phyloP scores from a whole-genome alignment of 2,113 vertebrate species.

The Panthera tigris region DNA sequence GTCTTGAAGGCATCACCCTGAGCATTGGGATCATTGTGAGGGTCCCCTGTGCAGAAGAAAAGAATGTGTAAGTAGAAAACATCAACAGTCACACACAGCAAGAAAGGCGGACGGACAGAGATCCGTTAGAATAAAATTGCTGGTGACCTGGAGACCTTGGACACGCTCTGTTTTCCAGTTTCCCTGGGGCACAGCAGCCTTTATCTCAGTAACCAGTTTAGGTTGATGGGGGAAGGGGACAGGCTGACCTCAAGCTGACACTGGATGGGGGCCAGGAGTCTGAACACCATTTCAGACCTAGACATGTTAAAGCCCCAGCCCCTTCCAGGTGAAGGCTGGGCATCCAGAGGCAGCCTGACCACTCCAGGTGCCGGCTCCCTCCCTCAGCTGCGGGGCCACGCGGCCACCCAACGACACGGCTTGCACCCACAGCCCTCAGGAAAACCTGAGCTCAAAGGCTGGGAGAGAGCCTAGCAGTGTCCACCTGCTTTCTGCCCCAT shows the following conservation, averaged over 20 bases:
- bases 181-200: not conserved
- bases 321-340: not conserved
- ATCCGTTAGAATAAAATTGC: not conserved
- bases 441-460: not conserved
- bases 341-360: not conserved
- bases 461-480: not conserved
- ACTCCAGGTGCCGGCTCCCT: too few relatives aligned
- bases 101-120: not conserved
- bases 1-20: conserved; percentile 98
- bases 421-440: not conserved
- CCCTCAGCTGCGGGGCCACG: not conserved
- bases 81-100: too few relatives aligned
- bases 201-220: not conserved
- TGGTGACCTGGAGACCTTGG: not conserved
- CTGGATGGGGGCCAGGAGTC: not conserved
- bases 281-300: not conserved
- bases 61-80: not conserved
- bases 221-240: accelerated
- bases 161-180: not conserved
- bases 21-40: conserved; percentile 95
- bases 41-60: conserved; percentile 88
- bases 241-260: not conserved
- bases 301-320: accelerated
- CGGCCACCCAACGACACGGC: conserved; percentile 8
- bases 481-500: not conserved